Percentiles rank a stretch among this genome's conserved stretches.
These are phyloP conservation scores for Plebejus melissa DNA, from an alignment of 2,888 invertebrate species.

Conservation along the genomic window DNA sequence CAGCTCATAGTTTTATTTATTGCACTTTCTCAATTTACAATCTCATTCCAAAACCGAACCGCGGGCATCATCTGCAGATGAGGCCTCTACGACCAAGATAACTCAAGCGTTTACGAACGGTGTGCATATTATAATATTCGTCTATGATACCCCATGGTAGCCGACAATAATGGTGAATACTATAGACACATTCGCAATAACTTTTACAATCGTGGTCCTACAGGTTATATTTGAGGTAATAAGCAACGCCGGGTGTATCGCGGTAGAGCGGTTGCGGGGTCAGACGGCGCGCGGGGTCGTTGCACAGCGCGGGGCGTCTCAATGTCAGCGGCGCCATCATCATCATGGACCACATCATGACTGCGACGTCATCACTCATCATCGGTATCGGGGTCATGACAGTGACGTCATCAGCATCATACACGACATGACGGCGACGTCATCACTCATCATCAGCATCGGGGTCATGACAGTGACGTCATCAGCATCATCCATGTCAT, in stretches of 20 bases:
- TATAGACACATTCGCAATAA: no score
- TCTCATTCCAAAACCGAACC: background rate
- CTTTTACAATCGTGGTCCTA: background rate
- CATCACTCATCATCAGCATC: no score
- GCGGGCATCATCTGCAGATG: background rate
- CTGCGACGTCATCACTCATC: background rate
- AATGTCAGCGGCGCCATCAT: background rate
- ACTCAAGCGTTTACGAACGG: no score
- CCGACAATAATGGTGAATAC: no score
- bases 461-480: background rate
- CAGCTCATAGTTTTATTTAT: no score
- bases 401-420: no score
- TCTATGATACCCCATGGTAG: no score
- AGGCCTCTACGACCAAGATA: no score
- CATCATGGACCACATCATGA: background rate
- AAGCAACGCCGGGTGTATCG: background rate
- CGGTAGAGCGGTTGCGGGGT: background rate
- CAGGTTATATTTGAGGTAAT: background rate
- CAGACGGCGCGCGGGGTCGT: conserved; percentile 15
- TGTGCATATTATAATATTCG: no score
- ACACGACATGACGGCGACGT: no score
- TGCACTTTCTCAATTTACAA: background rate
- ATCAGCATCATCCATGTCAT: background rate
- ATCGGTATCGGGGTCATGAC: background rate
- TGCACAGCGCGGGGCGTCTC: conserved; percentile 15